phyloP scores from a whole-genome alignment of 2,113 vertebrate species.

The Zapus hudsonius region DNA sequence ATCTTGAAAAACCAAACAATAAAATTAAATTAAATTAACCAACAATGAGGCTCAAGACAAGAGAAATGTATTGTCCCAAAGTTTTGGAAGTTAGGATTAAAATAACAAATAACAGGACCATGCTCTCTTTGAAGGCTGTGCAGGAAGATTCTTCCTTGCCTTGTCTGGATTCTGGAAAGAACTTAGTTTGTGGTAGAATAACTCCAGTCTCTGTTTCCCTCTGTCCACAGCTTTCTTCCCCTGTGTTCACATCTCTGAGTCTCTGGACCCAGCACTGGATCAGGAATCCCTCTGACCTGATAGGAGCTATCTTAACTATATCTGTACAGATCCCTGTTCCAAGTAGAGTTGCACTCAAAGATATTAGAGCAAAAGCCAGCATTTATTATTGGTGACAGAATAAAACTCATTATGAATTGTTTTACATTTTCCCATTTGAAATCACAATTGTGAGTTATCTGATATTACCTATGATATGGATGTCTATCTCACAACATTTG shows the following conservation, averaged over 20 bases:
- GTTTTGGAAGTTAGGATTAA: not conserved
- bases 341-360: too few relatives aligned
- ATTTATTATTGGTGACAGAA: not conserved
- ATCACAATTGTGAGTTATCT: not conserved
- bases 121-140: not conserved
- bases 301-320: not conserved
- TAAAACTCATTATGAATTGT: not conserved
- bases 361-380: too few relatives aligned
- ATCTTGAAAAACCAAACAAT: too few relatives aligned
- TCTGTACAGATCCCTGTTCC: not conserved
- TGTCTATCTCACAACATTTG: slow-evolving; percentile 14
- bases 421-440: not conserved
- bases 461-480: not conserved
- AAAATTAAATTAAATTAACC: too few relatives aligned
- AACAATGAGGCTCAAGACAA: not conserved
- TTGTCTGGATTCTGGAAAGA: not conserved
- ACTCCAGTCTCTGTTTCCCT: not conserved
- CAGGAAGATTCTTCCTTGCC: not conserved
- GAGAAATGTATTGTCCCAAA: not conserved
- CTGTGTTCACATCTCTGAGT: not conserved
- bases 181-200: not conserved
- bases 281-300: not conserved
- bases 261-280: not conserved
- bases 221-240: not conserved
- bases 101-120: not conserved